phyloP scores from a whole-genome alignment of 2,113 vertebrate species.

The Clinocottus analis region DNA sequence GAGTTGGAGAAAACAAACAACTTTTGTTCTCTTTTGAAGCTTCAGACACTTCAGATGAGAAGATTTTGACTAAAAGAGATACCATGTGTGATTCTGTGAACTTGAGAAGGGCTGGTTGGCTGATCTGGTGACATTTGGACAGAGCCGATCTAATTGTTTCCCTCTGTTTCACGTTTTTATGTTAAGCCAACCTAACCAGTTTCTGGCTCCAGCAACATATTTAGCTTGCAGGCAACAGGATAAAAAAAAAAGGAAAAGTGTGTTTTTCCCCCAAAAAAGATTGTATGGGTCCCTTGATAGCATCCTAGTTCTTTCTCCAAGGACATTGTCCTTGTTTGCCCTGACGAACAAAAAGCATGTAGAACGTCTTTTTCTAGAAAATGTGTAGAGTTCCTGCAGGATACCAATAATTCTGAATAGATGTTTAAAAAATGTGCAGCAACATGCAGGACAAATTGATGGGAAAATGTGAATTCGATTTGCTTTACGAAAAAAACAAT shows the following conservation, averaged over 20 bases:
- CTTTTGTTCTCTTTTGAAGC: conserved; percentile 15
- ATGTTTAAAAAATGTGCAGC: conserved; percentile 8
- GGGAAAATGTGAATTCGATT: conserved; percentile 41
- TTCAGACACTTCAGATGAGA: neutral
- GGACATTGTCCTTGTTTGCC: neutral
- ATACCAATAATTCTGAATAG: neutral
- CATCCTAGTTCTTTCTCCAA: neutral
- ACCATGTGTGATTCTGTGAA: neutral
- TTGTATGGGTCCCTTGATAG: neutral
- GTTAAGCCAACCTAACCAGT: neutral
- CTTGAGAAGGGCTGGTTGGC: no score
- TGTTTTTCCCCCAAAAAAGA: neutral
- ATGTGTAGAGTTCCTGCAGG: neutral
- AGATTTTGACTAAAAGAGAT: neutral
- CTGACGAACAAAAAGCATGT: neutral
- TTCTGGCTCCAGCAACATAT: neutral
- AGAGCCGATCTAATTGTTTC: neutral
- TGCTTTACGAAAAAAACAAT: conserved; percentile 30
- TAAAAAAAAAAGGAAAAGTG: neutral
- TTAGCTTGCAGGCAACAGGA: neutral
- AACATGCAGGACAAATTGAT: neutral
- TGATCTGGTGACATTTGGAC: neutral
- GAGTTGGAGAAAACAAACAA: conserved; percentile 20
- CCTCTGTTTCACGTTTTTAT: neutral
- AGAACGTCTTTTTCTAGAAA: neutral